phyloP scores from a whole-genome alignment of 1,140 invertebrate genomes.

The Amyelois transitella region DNA sequence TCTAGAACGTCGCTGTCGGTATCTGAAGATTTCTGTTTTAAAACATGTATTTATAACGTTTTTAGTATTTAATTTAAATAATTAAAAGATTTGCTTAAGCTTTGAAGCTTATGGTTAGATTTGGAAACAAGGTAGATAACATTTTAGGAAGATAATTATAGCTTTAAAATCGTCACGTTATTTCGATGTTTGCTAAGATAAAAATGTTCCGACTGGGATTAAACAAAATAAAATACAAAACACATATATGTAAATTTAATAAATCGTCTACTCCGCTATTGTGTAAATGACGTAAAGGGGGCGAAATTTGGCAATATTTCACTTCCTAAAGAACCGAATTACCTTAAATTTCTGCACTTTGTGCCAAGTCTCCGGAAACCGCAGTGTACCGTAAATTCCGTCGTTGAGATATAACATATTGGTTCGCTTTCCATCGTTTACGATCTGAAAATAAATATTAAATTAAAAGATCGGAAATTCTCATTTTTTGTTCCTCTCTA shows the following conservation, averaged over 20 bases:
- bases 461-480: too few species aligned
- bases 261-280: background rate
- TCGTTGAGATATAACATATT: conserved; percentile 43
- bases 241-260: too few species aligned
- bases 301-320: background rate
- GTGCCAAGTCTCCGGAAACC: conserved; percentile 33
- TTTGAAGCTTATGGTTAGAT: too few species aligned
- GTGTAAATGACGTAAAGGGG: background rate
- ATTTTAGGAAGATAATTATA: too few species aligned
- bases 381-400: conserved; percentile 34
- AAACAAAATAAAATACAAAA: too few species aligned
- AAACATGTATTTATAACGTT: background rate
- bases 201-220: too few species aligned
- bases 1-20: conserved; percentile 8
- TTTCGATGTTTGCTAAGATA: too few species aligned
- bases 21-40: conserved; percentile 8
- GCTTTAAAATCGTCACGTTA: too few species aligned
- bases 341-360: conserved; percentile 33
- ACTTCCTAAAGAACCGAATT: background rate
- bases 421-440: conserved; percentile 19
- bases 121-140: too few species aligned
- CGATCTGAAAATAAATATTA: too few species aligned
- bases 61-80: background rate
- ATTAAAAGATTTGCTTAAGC: too few species aligned
- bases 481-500: too few species aligned